phyloP scores from a whole-genome alignment of 2,888 invertebrate species.

The Ephialtes manifestator region DNA sequence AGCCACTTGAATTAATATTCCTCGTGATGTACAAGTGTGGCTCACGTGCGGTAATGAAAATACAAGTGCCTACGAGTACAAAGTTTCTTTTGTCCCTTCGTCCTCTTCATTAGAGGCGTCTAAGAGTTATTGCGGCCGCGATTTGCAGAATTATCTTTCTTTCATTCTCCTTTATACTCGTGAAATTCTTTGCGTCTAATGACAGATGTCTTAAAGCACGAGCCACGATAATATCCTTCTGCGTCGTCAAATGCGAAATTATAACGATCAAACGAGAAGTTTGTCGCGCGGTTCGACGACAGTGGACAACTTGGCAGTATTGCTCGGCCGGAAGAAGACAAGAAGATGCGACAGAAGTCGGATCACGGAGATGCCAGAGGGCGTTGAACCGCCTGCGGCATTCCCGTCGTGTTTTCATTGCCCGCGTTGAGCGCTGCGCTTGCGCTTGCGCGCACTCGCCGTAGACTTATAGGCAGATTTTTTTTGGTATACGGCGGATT shows the following conservation, averaged over 20 bases:
- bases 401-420: slow-evolving; percentile 74
- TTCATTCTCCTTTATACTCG: no score
- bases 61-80: no score
- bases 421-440: slow-evolving; percentile 56
- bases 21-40: no score
- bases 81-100: no score
- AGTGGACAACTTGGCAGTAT: slow-evolving; percentile 42
- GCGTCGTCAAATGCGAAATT: neutral
- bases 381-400: slow-evolving; percentile 80
- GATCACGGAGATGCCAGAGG: slow-evolving; percentile 72
- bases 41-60: no score
- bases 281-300: slow-evolving; percentile 12
- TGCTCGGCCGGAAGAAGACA: slow-evolving; percentile 61
- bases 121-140: no score
- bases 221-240: no score
- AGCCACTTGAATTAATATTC: no score
- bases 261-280: slow-evolving; percentile 17
- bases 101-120: no score
- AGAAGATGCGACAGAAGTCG: slow-evolving; percentile 67
- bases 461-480: neutral
- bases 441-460: slow-evolving; percentile 33
- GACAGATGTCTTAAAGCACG: no score
- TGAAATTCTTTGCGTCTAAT: no score
- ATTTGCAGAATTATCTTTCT: no score
- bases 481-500: neutral